Evolutionary conservation across 2,113 vertebrate species (phyloP), one percentile per base, ranked within the genome.

Genomic region (Mesitornis unicolor): DNA sequence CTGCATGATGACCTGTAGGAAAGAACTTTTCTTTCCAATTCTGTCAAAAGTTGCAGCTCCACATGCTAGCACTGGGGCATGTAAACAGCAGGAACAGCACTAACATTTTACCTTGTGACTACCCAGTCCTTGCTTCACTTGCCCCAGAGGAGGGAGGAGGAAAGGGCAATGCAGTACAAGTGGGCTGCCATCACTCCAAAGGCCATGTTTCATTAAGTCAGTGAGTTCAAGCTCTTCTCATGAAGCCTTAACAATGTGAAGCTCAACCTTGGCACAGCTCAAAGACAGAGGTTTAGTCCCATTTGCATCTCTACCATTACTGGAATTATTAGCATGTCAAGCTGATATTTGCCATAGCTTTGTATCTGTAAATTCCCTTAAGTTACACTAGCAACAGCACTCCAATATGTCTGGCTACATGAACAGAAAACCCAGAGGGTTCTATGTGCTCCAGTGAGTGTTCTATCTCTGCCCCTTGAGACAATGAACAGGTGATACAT

Each of bases 71-170:
- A 25, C 63, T 35, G 73, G 17, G 47, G 33, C 25, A 9, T 42
- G 31, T n/a, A 65, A 81, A 57, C 7, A 70, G 7, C 19, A 31
- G 43, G 13, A 86, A 13, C 9, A 29, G 10, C 1, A 3, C 28
- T 63, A 21, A 29, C 3, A 7, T 36, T 91, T 81, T 35, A 35
- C 15, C 15, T 25, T 57, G 24, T 64, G 36, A 71, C 40, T 38
- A 19, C 2, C 7, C 0, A 2, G 3, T 63, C 35, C 25, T 70
- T 69, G 13, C 17, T 88, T 77, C n/a, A 33, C 28, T 20, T 11
- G 4, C 28, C 9, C 3, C 6, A 28, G 21, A 4, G 11, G 4
- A 80, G 21, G 26, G 64, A 40, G 40, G 29, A 82, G 0, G 1
- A 59, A 3, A 11, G 29, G 33, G 3, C 9, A 64, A 2, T 24